These are phyloP conservation scores for Mythimna loreyi DNA, from an alignment of 2,888 invertebrate species.

Conservation along the genomic window DNA sequence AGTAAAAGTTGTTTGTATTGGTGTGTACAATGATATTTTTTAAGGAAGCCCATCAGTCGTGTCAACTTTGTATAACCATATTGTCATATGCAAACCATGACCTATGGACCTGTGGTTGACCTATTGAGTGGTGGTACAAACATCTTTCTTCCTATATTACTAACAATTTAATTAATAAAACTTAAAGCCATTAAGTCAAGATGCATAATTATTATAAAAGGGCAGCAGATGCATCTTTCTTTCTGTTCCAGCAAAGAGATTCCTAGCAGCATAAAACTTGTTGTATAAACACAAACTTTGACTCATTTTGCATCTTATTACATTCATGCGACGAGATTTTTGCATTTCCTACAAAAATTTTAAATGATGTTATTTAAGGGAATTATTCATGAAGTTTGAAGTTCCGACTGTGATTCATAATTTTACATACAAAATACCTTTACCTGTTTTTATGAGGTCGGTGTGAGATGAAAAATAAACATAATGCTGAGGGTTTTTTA, in stretches of 20 bases:
- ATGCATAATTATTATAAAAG: neutral
- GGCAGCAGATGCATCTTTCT: neutral
- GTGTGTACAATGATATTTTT: too few relatives aligned
- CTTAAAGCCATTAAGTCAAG: neutral
- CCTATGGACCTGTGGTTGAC: too few relatives aligned
- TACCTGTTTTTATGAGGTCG: conserved; percentile 41
- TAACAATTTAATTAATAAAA: neutral
- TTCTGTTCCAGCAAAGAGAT: conserved; percentile 2
- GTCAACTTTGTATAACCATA: too few relatives aligned
- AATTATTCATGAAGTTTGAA: conserved; percentile 54
- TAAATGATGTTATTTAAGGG: conserved; percentile 47
- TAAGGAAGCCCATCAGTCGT: too few relatives aligned
- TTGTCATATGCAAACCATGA: too few relatives aligned
- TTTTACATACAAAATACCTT: conserved; percentile 49
- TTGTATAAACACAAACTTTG: conserved; percentile 25
- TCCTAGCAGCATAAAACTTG: conserved; percentile 17
- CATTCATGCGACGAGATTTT: conserved; percentile 43
- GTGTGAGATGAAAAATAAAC: conserved; percentile 22
- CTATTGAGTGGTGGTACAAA: too few relatives aligned
- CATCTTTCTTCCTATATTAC: too few relatives aligned
- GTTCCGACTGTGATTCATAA: conserved; percentile 43
- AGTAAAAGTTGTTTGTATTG: too few relatives aligned
- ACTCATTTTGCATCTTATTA: conserved; percentile 48
- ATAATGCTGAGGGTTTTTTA: conserved; percentile 6
- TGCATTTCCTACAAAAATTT: conserved; percentile 41